These are phyloP conservation scores for Alviniconcha marisindica DNA, from an alignment of 1,140 invertebrate species.

Conservation along the genomic window DNA sequence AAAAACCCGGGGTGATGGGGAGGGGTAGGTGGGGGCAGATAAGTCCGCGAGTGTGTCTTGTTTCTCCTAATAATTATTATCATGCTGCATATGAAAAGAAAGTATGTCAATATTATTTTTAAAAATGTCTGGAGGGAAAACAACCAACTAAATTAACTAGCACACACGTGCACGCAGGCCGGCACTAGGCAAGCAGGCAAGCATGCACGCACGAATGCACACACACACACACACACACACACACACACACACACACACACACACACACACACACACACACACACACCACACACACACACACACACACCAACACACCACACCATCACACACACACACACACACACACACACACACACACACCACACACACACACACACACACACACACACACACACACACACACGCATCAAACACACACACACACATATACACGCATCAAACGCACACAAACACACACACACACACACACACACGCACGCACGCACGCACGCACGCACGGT, in stretches of 20 bases:
- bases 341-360: background rate
- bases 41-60: too few relatives aligned
- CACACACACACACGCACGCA: constrained; percentile 15
- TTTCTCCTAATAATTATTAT: too few relatives aligned
- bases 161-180: too few relatives aligned
- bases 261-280: constrained; percentile 19
- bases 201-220: constrained; percentile 8
- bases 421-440: too few relatives aligned
- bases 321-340: background rate
- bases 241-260: constrained; percentile 27
- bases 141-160: too few relatives aligned
- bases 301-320: background rate
- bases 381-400: constrained; percentile 21
- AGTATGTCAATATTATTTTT: background rate
- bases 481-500: background rate
- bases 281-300: constrained; percentile 15
- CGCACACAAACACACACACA: background rate
- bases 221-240: constrained; percentile 24
- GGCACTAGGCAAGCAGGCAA: background rate
- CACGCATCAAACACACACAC: background rate
- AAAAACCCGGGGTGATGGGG: too few relatives aligned
- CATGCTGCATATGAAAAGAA: background rate
- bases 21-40: too few relatives aligned
- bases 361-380: constrained; percentile 5
- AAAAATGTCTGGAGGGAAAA: background rate